A percentile compares a stretch with the other conserved stretches of the same genome.
Conservation (phyloP, 2,797 vertebrate species). For the Bufotes viridis region DNA sequence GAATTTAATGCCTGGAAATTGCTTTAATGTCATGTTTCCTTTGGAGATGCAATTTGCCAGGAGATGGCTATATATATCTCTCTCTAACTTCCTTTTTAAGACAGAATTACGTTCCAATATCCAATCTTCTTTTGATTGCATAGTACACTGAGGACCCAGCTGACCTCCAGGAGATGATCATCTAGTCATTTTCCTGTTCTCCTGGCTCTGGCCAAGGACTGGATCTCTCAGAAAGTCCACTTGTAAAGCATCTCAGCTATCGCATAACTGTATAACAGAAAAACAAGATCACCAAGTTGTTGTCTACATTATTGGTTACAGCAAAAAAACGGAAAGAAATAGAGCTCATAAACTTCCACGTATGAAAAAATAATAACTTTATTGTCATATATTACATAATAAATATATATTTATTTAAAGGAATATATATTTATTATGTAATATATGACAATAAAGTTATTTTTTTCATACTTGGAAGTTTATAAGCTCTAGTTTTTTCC, state of each 20-base stretch:
- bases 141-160: constrained; percentile 40
- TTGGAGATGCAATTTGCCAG: not conserved
- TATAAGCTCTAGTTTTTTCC: too few species aligned
- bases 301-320: not conserved
- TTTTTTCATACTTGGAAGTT: too few species aligned
- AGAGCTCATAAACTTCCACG: too few species aligned
- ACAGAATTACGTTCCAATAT: not conserved
- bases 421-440: too few species aligned
- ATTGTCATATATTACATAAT: too few species aligned
- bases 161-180: not conserved
- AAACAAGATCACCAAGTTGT: constrained; percentile 14
- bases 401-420: too few species aligned
- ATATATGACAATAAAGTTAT: too few species aligned
- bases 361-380: too few species aligned
- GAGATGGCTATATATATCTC: not conserved
- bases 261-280: constrained; percentile 23
- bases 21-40: constrained; percentile 19
- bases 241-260: constrained; percentile 12
- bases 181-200: not conserved
- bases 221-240: constrained; percentile 31
- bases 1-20: constrained; percentile 13
- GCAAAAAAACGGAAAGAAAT: too few species aligned
- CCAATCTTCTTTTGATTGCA: constrained; percentile 33
- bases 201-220: not conserved
- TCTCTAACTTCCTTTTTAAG: not conserved